These are phyloP conservation scores for Harlomillsia oculata DNA, from an alignment of 1,140 invertebrate genomes.

Conservation along the genomic window DNA sequence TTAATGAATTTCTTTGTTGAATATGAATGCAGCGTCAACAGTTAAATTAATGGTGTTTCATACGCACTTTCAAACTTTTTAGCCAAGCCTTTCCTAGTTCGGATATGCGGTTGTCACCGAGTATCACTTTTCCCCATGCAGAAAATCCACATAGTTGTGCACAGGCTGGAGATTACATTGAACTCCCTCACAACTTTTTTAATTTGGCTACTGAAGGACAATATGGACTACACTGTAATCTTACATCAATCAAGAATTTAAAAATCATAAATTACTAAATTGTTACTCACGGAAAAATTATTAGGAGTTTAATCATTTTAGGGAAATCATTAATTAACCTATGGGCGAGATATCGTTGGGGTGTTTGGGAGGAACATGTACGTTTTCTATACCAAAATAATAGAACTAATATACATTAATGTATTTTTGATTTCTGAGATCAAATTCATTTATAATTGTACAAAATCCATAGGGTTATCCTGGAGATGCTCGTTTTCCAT, in stretches of 20 bases:
- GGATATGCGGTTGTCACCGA: constrained; percentile 15
- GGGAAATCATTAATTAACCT: constrained; percentile 21
- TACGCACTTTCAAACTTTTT: neutral
- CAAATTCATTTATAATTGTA: neutral
- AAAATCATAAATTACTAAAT: neutral
- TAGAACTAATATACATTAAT: neutral
- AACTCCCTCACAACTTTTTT: constrained; percentile 21
- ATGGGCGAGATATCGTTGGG: constrained; percentile 25
- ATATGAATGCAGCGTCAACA: no score
- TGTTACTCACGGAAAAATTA: neutral
- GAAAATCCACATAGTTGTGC: constrained; percentile 27
- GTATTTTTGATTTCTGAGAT: neutral
- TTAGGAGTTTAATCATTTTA: neutral
- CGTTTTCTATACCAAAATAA: no score
- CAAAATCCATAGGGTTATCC: constrained; percentile 15
- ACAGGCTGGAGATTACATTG: constrained; percentile 17
- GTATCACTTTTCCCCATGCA: constrained; percentile 4
- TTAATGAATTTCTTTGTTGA: neutral
- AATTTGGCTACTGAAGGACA: neutral
- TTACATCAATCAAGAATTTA: neutral
- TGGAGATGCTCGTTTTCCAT: constrained; percentile 23
- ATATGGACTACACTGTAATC: constrained; percentile 19
- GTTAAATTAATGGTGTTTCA: no score
- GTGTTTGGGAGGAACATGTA: constrained; percentile 29
- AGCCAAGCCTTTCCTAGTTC: constrained; percentile 18